These are phyloP conservation scores for Ophion obscuratus DNA, from an alignment of 2,888 invertebrate species.

Conservation along the genomic window DNA sequence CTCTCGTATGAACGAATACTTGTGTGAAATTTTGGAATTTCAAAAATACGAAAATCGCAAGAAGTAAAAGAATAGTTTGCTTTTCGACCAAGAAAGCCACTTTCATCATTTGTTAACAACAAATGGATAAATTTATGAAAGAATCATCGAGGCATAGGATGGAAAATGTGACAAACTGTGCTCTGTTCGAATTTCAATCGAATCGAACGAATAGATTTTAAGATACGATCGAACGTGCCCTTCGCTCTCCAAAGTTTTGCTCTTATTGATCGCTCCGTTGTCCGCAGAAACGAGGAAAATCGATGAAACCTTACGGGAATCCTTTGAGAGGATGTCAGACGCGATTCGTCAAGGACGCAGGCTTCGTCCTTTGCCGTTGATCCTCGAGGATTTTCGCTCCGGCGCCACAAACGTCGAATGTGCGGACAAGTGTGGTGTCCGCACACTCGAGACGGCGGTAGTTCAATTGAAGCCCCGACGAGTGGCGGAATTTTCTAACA, in stretches of 20 bases:
- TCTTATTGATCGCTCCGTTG: constrained; percentile 2
- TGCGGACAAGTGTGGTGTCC: constrained; percentile 58
- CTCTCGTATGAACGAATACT: too few species aligned
- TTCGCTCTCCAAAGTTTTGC: background rate
- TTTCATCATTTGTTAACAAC: too few species aligned
- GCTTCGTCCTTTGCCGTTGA: constrained; percentile 62
- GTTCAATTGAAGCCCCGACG: constrained; percentile 4
- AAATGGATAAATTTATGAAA: too few species aligned
- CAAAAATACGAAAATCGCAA: too few species aligned
- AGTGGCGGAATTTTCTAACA: constrained; percentile 35
- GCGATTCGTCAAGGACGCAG: constrained; percentile 61
- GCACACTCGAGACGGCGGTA: constrained; percentile 36
- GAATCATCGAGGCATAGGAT: too few species aligned
- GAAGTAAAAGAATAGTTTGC: too few species aligned
- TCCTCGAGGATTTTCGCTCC: constrained; percentile 62
- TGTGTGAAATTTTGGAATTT: too few species aligned
- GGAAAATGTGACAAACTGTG: too few species aligned
- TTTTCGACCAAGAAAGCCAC: too few species aligned
- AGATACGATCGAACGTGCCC: background rate
- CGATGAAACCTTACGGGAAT: constrained; percentile 66
- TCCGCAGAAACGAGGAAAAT: constrained; percentile 74
- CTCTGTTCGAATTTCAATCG: too few species aligned
- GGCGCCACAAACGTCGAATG: constrained; percentile 42
- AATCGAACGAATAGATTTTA: too few species aligned
- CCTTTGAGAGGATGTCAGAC: constrained; percentile 68